phyloP scores from a whole-genome alignment of 1,140 invertebrate genomes.

The Chelonus insularis region DNA sequence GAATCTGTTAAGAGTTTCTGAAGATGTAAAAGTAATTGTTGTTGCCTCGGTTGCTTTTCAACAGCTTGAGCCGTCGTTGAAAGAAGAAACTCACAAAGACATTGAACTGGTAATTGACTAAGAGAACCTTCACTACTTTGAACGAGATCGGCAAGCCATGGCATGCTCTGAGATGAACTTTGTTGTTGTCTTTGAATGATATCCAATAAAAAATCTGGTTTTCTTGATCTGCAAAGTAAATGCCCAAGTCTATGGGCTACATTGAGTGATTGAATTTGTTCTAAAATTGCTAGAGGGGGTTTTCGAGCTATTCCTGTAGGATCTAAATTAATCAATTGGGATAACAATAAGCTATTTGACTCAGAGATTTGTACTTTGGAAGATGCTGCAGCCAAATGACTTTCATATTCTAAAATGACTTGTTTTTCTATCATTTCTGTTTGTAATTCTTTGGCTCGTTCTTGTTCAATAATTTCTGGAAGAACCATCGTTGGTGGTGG shows the following conservation, averaged over 20 bases:
- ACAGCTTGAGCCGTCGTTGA: slow-evolving; percentile 66
- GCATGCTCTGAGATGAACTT: slow-evolving; percentile 90
- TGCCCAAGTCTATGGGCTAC: slow-evolving; percentile 82
- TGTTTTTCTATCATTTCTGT: slow-evolving; percentile 75
- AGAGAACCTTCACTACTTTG: slow-evolving; percentile 88
- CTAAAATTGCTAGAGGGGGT: slow-evolving; percentile 76
- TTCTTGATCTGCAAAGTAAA: slow-evolving; percentile 83
- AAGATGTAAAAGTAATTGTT: slow-evolving; percentile 79
- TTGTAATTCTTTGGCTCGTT: slow-evolving; percentile 68
- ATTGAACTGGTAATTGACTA: slow-evolving; percentile 89
- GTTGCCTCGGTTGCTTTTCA: slow-evolving; percentile 72
- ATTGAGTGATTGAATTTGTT: slow-evolving; percentile 81
- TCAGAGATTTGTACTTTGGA: slow-evolving; percentile 86
- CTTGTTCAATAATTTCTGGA: slow-evolving; percentile 66
- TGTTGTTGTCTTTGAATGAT: slow-evolving; percentile 81
- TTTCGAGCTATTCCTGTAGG: slow-evolving; percentile 78
- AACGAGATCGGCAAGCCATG: slow-evolving; percentile 93
- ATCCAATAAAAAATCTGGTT: slow-evolving; percentile 90
- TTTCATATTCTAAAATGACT: slow-evolving; percentile 90
- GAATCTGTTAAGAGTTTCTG: slow-evolving; percentile 67
- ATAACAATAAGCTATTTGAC: slow-evolving; percentile 81
- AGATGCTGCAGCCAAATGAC: slow-evolving; percentile 87
- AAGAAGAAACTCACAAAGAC: slow-evolving; percentile 92
- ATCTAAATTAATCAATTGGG: slow-evolving; percentile 78
- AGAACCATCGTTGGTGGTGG: slow-evolving; percentile 72